phyloP scores from a whole-genome alignment of 30 jellyfish, hydroid and myxozoan species.

The Aurelia coerulea region DNA sequence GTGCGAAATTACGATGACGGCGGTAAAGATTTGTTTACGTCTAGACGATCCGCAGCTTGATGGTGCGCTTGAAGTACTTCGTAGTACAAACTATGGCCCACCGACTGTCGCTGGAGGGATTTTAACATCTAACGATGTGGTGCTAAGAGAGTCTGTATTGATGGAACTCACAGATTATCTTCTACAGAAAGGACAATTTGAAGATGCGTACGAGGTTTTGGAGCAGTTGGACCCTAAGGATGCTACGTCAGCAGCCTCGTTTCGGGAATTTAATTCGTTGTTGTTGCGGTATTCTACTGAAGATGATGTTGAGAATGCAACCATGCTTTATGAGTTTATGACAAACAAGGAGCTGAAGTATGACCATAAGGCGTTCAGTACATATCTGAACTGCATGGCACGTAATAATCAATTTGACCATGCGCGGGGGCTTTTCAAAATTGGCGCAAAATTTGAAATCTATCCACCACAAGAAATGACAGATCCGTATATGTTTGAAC shows the following conservation, averaged over 20 bases:
- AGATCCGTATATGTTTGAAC: constrained; percentile 44
- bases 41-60: constrained; percentile 47
- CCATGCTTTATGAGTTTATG: constrained; percentile 19
- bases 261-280: constrained; percentile 1
- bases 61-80: constrained; percentile 73
- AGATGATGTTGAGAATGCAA: constrained; percentile 35
- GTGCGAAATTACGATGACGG: constrained; percentile 55
- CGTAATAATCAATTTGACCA: background rate
- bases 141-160: background rate
- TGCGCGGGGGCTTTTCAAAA: constrained; percentile 58
- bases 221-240: background rate
- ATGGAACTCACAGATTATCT: constrained; percentile 2
- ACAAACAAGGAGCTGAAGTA: constrained; percentile 6
- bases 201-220: constrained; percentile 59
- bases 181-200: constrained; percentile 17
- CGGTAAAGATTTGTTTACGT: constrained; percentile 54
- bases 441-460: constrained; percentile 35
- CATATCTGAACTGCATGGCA: constrained; percentile 71
- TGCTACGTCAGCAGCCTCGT: constrained; percentile 6
- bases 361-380: constrained; percentile 21
- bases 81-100: constrained; percentile 56
- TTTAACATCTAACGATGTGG: constrained; percentile 22
- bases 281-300: constrained; percentile 38
- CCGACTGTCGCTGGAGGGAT: constrained; percentile 19
- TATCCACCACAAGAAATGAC: constrained; percentile 40